A percentile compares a stretch with the other conserved stretches of the same genome.
These are phyloP conservation scores for Habropoda laboriosa DNA, from an alignment of 1,140 invertebrate species.

Conservation along the genomic window DNA sequence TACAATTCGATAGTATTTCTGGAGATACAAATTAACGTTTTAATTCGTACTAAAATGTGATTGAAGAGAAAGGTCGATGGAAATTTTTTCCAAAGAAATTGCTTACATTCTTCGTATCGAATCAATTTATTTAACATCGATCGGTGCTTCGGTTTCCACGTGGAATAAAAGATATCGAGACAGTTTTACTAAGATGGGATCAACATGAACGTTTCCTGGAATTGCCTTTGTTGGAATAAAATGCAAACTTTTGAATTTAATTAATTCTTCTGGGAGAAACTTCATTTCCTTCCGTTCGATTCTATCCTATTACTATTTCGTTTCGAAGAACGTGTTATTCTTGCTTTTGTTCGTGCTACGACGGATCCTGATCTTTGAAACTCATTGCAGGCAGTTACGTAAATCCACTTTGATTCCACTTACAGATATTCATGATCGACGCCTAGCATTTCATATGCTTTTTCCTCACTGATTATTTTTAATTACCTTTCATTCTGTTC, in stretches of 20 bases:
- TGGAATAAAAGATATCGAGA: neutral
- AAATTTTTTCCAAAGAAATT: too few species aligned
- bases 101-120: neutral
- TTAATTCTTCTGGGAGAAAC: neutral
- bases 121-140: constrained; percentile 3
- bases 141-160: neutral
- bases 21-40: too few species aligned
- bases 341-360: too few species aligned
- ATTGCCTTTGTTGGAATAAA: neutral
- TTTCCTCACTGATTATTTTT: neutral
- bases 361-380: too few species aligned
- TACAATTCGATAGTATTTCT: too few species aligned
- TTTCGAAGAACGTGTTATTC: neutral
- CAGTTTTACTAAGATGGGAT: neutral
- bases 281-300: neutral
- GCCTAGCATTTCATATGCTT: neutral
- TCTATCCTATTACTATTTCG: neutral
- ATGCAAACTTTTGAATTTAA: constrained; percentile 14
- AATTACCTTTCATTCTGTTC: neutral
- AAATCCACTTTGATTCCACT: too few species aligned
- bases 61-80: neutral
- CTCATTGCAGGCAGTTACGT: too few species aligned
- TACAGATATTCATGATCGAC: too few species aligned
- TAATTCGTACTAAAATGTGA: too few species aligned
- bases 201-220: neutral